Evolutionary conservation across 1,140 invertebrate genomes (phyloP).

Genomic region (Adoxophyes honmai): DNA sequence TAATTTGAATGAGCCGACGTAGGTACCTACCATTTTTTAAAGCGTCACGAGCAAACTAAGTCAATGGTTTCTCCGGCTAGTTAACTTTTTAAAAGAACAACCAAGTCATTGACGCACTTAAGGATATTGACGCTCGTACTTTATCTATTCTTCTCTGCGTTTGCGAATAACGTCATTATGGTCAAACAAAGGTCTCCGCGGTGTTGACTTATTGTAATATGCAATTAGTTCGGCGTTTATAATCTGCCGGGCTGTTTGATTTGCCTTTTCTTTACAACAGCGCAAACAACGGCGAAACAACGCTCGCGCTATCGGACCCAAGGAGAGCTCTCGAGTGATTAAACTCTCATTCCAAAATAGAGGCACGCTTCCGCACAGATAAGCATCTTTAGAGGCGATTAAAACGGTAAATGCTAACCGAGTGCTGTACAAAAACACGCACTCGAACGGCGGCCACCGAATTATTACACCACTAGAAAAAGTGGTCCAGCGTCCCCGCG

Average conservation of each 20-base stretch:
- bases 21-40: background rate
- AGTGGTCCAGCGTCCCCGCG: slow-evolving; percentile 41
- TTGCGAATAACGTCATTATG: slow-evolving; percentile 16
- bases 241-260: slow-evolving; percentile 13
- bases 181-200: slow-evolving; percentile 1
- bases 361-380: slow-evolving; percentile 34
- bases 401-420: slow-evolving; percentile 49
- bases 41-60: slow-evolving; percentile 7
- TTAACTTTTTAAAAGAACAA: slow-evolving; percentile 14
- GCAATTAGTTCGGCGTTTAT: slow-evolving; percentile 15
- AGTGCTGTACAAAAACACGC: slow-evolving; percentile 45
- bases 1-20: background rate
- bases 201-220: slow-evolving; percentile 14
- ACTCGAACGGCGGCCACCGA: slow-evolving; percentile 47
- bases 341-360: slow-evolving; percentile 26
- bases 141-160: slow-evolving; percentile 2
- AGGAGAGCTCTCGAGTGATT: slow-evolving; percentile 36
- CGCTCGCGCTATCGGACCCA: slow-evolving; percentile 1
- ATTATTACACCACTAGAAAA: slow-evolving; percentile 48
- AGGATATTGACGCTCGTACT: slow-evolving; percentile 4
- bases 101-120: slow-evolving; percentile 12
- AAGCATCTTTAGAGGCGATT: slow-evolving; percentile 44
- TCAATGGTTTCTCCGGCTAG: slow-evolving; percentile 7
- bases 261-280: slow-evolving; percentile 14
- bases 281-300: slow-evolving; percentile 12